Base-by-base conservation (phyloP, 2,888 invertebrate species). In the Acanthosoma haemorrhoidale region DNA sequence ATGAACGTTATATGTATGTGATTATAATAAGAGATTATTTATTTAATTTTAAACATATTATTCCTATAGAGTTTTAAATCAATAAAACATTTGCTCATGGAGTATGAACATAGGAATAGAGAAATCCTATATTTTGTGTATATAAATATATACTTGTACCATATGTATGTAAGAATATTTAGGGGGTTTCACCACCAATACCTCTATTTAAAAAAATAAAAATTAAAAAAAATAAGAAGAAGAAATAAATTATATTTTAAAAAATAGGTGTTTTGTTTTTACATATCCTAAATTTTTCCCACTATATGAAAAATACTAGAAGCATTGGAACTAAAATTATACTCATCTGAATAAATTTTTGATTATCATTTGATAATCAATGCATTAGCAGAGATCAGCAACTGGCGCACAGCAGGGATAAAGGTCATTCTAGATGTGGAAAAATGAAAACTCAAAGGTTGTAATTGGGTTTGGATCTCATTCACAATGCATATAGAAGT, bases 51-150 rank as follows among this genome's bases (percentile, higher is more conserved):
- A 39, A 18, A 39, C 25, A 41, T 38, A 63, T 63, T 63, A 25
- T 63, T 63, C 38, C 31, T 29, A 21, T 39, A 29, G 21, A 29
- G n/a, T 38, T 29, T 38, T 39, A 25, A 25, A 38, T 38, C 38
- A 41, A 63, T 41, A 39, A 63, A 63, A 63, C 38, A n/a, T 38
- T 63, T 63, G 63, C 63, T 63, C 63, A 39, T 63, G 63, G 39
- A 63, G 39, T 63, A 39, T 25, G 18, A 36, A 63, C 15, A 29
- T 39, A 38, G 25, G 29, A 63, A 29, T 38, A 41, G 41, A 63
- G 25, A 39, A 25, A 39, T 63, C 63, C 63, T 63, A 31, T 63
- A 16, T 38, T n/a, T 63, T 63, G 31, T 63, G 38, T 63, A 63
- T 41, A 63, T 63, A 63, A 25, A 63, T 63, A 13, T 41, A 63